Conservation (phyloP, 2,888 invertebrate species). For the Lochmaea capreae region DNA sequence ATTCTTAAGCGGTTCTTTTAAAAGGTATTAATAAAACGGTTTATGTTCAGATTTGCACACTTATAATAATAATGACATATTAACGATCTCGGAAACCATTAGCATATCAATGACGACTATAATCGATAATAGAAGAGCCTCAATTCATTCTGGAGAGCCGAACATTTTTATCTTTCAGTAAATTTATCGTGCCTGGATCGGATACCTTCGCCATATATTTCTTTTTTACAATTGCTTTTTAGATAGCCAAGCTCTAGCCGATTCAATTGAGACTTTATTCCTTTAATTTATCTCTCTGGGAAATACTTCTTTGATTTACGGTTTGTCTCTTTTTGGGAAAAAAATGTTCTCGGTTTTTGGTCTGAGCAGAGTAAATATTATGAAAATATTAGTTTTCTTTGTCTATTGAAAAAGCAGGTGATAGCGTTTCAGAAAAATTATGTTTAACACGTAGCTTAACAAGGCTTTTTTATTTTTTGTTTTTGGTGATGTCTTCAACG, state of each 20-base stretch:
- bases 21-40: neutral
- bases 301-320: constrained; percentile 34
- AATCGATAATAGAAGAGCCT: constrained; percentile 59
- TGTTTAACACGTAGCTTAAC: no score
- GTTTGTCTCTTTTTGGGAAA: constrained; percentile 25
- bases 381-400: neutral
- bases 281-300: constrained; percentile 41
- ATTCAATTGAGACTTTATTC: constrained; percentile 44
- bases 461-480: no score
- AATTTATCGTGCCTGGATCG: constrained; percentile 60
- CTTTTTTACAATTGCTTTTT: constrained; percentile 59
- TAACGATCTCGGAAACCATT: constrained; percentile 44
- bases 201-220: constrained; percentile 59
- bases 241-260: constrained; percentile 37
- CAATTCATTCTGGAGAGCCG: constrained; percentile 60
- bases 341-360: constrained; percentile 25
- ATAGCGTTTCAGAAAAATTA: neutral
- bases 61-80: constrained; percentile 5
- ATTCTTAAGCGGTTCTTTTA: neutral
- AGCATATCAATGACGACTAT: constrained; percentile 56
- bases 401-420: neutral
- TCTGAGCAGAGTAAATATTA: neutral
- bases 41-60: neutral
- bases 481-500: no score
- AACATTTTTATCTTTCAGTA: constrained; percentile 59